phyloP scores from a whole-genome alignment of 2,113 vertebrate genomes.

The Apeltes quadracus region DNA sequence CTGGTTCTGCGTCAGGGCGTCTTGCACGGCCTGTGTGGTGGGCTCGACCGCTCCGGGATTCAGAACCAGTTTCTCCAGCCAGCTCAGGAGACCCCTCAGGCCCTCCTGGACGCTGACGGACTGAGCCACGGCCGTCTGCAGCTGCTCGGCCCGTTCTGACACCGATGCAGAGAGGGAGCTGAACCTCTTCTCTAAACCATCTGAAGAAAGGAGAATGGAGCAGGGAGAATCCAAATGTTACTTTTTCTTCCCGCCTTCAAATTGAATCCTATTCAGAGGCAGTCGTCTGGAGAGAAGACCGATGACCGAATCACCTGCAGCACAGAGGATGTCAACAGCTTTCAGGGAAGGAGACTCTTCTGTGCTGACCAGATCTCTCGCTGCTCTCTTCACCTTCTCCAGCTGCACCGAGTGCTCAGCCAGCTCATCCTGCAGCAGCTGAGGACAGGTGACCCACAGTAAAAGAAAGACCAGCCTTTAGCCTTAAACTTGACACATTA shows the following conservation, averaged over 20 bases:
- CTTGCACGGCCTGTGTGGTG: conserved; percentile 86
- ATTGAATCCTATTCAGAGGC: not conserved
- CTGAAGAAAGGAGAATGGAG: conserved; percentile 69
- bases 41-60: conserved; percentile 77
- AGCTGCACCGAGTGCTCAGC: conserved; percentile 91
- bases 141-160: conserved; percentile 85
- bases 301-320: conserved; percentile 87
- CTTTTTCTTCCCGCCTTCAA: not conserved
- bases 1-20: conserved; percentile 87
- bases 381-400: conserved; percentile 92
- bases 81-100: conserved; percentile 87
- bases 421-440: conserved; percentile 92
- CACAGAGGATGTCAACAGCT: conserved; percentile 80
- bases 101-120: conserved; percentile 95
- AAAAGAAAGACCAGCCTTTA: not conserved
- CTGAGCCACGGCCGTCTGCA: conserved; percentile 94
- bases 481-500: not conserved
- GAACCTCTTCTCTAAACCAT: conserved; percentile 85
- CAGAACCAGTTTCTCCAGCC: conserved; percentile 84
- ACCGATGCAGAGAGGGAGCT: conserved; percentile 85
- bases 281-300: not conserved
- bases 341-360: conserved; percentile 87
- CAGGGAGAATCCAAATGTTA: not conserved
- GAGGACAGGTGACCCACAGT: not conserved
- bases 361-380: conserved; percentile 84